phyloP scores from a whole-genome alignment of 2,113 vertebrate genomes.

The Bubalus kerabau region DNA sequence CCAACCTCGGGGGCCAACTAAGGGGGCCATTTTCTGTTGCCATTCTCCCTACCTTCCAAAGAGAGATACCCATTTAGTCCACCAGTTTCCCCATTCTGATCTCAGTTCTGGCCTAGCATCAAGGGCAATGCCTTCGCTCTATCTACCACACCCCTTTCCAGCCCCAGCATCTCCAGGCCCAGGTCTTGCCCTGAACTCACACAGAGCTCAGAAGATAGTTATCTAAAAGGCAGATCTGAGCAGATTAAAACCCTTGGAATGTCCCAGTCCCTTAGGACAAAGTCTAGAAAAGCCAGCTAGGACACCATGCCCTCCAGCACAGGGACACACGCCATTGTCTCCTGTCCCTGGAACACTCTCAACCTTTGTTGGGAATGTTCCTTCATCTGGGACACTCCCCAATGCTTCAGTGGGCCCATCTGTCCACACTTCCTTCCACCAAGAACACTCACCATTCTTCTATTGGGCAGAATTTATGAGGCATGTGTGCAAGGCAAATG shows the following conservation, averaged over 20 bases:
- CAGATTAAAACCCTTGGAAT: neutral
- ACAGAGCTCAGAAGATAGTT: neutral
- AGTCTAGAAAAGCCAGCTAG: conserved; percentile 4
- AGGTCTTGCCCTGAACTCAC: neutral
- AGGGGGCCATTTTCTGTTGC: neutral
- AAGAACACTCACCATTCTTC: neutral
- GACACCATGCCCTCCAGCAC: neutral
- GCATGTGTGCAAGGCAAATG: neutral
- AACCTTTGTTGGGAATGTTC: neutral
- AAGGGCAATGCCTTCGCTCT: neutral
- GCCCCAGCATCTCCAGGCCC: neutral
- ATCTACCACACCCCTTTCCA: neutral
- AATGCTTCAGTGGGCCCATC: neutral
- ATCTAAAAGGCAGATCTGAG: neutral
- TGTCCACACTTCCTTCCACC: neutral
- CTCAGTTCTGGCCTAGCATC: neutral
- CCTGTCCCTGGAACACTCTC: neutral
- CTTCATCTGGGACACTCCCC: neutral
- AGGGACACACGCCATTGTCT: neutral
- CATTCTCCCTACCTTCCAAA: neutral
- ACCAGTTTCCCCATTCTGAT: neutral
- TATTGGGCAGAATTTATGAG: neutral
- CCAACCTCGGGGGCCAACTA: neutral
- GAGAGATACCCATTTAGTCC: neutral
- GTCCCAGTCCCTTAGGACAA: neutral